Percentiles rank a stretch among this genome's conserved stretches.
Conservation (phyloP, 2,888 invertebrate genomes). For the Hofmannophila pseudospretella region DNA sequence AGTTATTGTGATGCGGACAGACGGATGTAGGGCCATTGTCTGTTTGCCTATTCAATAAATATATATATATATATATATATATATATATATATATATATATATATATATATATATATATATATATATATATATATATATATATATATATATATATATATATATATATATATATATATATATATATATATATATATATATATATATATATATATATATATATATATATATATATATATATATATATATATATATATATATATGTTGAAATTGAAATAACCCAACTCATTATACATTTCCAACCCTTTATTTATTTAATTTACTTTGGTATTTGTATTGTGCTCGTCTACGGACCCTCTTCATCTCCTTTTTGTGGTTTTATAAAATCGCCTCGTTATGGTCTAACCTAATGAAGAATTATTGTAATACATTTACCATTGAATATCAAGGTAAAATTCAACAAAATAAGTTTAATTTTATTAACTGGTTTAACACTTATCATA, state of each 20-base stretch:
- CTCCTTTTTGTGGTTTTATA: constrained; percentile 3
- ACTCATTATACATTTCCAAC: constrained; percentile 22
- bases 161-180: not conserved
- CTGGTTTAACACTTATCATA: too few species aligned
- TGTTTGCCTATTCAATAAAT: constrained; percentile 19
- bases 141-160: not conserved
- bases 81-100: not conserved
- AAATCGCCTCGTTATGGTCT: not conserved
- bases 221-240: not conserved
- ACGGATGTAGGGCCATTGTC: constrained; percentile 36
- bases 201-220: not conserved
- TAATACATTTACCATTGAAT: too few species aligned
- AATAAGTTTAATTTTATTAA: too few species aligned
- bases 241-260: not conserved
- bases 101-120: not conserved
- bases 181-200: not conserved
- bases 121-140: not conserved
- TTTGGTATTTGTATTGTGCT: constrained; percentile 15
- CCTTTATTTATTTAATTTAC: constrained; percentile 47
- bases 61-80: not conserved
- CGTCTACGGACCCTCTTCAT: constrained; percentile 11
- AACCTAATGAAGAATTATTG: too few species aligned
- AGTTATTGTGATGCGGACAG: constrained; percentile 24
- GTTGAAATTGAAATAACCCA: not conserved
- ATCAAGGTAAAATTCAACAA: too few species aligned